phyloP scores from a whole-genome alignment of 2,888 invertebrate species.

The Eubasilissa splendida region DNA sequence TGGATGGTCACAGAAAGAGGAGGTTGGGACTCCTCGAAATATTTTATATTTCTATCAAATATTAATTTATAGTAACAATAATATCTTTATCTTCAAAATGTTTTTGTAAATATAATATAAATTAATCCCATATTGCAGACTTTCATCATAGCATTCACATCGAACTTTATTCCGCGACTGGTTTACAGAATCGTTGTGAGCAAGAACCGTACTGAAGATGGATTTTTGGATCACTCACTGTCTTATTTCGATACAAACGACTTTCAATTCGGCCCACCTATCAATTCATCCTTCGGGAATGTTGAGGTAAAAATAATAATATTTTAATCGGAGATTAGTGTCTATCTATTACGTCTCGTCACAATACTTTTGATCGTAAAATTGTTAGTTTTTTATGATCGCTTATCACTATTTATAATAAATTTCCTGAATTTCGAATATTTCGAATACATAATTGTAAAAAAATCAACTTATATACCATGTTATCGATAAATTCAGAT shows the following conservation, averaged over 20 bases:
- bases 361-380: no score
- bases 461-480: background rate
- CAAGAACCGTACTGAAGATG: slow-evolving; percentile 74
- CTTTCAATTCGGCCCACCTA: slow-evolving; percentile 68
- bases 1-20: no score
- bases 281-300: slow-evolving; percentile 45
- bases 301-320: slow-evolving; percentile 44
- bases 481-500: no score
- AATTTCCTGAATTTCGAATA: background rate
- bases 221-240: slow-evolving; percentile 86
- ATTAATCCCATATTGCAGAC: slow-evolving; percentile 76
- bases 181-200: slow-evolving; percentile 81
- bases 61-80: no score
- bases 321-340: no score
- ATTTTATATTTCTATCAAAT: no score
- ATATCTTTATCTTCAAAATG: no score
- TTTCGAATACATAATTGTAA: background rate
- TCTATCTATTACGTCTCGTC: background rate
- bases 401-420: background rate
- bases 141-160: slow-evolving; percentile 97
- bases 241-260: slow-evolving; percentile 81
- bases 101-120: no score
- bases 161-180: slow-evolving; percentile 93
- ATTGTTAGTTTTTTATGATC: background rate
- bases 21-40: no score